Evolutionary conservation across 2,888 invertebrate species (phyloP).

Genomic region (Vesta saturnalis): DNA sequence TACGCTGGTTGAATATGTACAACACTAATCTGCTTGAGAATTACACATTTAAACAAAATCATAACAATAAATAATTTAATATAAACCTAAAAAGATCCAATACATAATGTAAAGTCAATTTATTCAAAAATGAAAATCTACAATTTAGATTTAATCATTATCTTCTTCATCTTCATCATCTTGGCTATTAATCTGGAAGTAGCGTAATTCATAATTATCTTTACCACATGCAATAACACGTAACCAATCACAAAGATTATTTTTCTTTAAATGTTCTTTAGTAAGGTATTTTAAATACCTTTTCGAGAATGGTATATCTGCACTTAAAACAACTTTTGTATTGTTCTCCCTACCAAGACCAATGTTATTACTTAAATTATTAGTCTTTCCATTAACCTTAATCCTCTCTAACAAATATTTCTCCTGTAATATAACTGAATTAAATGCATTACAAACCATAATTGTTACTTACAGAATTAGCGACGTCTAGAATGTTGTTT

Average conservation of each 20-base stretch:
- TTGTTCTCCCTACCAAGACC: constrained; percentile 87
- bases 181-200: constrained; percentile 95
- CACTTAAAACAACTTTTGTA: constrained; percentile 89
- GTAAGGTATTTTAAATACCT: constrained; percentile 99
- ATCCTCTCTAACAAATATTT: constrained; percentile 88
- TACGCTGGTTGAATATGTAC: no score
- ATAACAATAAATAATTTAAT: no score
- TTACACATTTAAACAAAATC: no score
- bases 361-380: constrained; percentile 94
- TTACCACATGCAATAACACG: constrained; percentile 97
- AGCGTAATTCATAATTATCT: constrained; percentile 96
- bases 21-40: no score
- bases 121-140: constrained; percentile 2
- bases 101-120: constrained; percentile 6
- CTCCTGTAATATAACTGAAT: no score
- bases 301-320: constrained; percentile 85
- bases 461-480: constrained; percentile 93
- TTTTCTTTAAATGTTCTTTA: constrained; percentile 99
- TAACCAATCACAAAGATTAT: constrained; percentile 98
- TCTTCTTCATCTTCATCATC: constrained; percentile 85
- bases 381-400: constrained; percentile 96
- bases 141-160: constrained; percentile 74
- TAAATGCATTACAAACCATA: no score
- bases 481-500: constrained; percentile 98
- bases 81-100: no score